phyloP scores from a whole-genome alignment of 2,113 vertebrate species.

The Ranitomeya imitator region DNA sequence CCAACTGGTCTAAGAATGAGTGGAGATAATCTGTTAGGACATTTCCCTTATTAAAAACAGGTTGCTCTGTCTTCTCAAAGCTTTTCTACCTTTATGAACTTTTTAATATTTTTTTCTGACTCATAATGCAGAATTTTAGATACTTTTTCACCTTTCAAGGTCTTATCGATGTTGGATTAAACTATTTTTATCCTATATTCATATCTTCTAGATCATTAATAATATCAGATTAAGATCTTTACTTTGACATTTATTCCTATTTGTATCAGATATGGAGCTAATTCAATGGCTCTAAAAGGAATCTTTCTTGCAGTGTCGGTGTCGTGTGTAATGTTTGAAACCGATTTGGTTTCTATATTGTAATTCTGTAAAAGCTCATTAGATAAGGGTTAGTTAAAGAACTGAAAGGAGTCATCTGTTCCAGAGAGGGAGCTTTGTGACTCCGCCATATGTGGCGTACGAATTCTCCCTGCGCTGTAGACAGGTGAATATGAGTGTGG shows the following conservation, averaged over 20 bases:
- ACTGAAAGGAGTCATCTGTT: conserved; percentile 2
- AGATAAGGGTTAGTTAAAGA: neutral
- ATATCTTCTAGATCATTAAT: neutral
- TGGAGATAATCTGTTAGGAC: neutral
- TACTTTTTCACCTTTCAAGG: neutral
- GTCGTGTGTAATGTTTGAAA: neutral
- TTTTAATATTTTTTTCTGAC: too few relatives aligned
- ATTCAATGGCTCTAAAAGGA: neutral
- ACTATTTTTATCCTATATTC: neutral
- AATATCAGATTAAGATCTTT: neutral
- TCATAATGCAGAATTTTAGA: too few relatives aligned
- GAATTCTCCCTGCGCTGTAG: neutral
- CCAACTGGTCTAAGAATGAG: too few relatives aligned
- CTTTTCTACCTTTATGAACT: too few relatives aligned
- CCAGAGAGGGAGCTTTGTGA: neutral
- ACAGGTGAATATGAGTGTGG: conserved; percentile 40
- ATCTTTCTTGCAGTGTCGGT: neutral
- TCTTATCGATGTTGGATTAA: neutral
- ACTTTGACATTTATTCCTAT: neutral
- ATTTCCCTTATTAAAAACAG: neutral
- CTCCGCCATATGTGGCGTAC: conserved; percentile 7
- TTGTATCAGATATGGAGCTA: neutral
- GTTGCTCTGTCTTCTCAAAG: neutral
- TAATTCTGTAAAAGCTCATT: neutral
- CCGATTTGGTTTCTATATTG: neutral